Evolutionary conservation across 2,113 vertebrate species (phyloP).

Genomic region (Corythornis madagascariensis): DNA sequence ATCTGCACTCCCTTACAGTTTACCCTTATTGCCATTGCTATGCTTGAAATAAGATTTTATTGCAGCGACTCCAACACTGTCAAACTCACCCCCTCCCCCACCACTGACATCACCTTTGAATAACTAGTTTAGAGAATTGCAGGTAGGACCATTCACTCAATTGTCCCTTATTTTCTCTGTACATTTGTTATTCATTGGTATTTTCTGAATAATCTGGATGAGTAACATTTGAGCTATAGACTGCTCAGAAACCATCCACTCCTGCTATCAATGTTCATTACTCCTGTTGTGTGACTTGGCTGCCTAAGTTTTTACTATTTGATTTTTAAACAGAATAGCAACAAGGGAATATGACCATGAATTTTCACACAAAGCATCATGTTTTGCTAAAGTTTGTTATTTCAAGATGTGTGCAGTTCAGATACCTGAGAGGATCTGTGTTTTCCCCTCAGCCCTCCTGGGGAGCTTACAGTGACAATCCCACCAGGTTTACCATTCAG

Average conservation of each 20-base stretch:
- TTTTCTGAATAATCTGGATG: conserved; percentile 38
- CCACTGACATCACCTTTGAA: not conserved
- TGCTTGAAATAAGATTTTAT: not conserved
- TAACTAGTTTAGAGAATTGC: not conserved
- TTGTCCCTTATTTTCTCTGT: conserved; percentile 5
- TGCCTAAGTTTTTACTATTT: not conserved
- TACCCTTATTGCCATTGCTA: not conserved
- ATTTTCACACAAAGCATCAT: not conserved
- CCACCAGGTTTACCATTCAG: not conserved
- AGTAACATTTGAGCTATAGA: not conserved
- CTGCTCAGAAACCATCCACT: conserved; percentile 7
- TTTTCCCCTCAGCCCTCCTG: not conserved
- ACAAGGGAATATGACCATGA: not conserved
- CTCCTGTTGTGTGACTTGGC: not conserved
- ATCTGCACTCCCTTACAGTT: conserved; percentile 6
- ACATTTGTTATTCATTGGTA: conserved; percentile 31
- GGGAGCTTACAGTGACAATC: not conserved
- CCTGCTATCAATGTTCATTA: conserved; percentile 10
- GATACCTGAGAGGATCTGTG: not conserved
- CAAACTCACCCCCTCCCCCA: not conserved
- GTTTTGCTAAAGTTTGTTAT: not conserved
- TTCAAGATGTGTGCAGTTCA: not conserved
- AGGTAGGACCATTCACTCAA: conserved; percentile 11
- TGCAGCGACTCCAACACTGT: not conserved
- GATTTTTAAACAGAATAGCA: conserved; percentile 29